These are phyloP conservation scores for Hemistola chrysoprasaria DNA, from an alignment of 2,888 invertebrate species.

Conservation along the genomic window DNA sequence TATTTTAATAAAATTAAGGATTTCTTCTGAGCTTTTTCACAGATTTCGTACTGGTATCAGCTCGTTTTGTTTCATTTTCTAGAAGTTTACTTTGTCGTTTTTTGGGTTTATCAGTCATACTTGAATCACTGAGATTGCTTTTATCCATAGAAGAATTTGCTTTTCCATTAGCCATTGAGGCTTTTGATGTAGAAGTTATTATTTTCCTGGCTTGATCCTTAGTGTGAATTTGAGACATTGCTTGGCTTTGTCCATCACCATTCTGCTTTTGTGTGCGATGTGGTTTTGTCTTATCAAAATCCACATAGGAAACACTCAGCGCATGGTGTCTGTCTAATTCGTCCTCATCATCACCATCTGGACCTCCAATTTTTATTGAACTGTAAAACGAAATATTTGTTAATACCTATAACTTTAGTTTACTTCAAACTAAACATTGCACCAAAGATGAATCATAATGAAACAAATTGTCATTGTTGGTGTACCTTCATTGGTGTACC, in stretches of 20 bases:
- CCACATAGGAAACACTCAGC: slow-evolving; percentile 60
- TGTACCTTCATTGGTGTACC: no score
- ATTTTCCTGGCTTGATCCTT: slow-evolving; percentile 36
- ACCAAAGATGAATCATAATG: no score
- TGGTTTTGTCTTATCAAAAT: slow-evolving; percentile 72
- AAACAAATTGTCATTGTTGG: no score
- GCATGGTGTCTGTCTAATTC: slow-evolving; percentile 37
- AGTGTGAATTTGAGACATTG: slow-evolving; percentile 34
- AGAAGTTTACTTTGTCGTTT: slow-evolving; percentile 49
- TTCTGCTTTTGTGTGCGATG: slow-evolving; percentile 45
- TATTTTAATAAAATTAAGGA: slow-evolving; percentile 9
- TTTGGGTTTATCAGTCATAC: slow-evolving; percentile 45
- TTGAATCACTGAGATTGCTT: slow-evolving; percentile 40
- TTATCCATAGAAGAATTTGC: slow-evolving; percentile 32
- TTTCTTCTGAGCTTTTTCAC: slow-evolving; percentile 60
- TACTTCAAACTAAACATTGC: no score
- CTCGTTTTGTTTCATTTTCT: slow-evolving; percentile 43
- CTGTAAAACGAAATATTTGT: slow-evolving; percentile 46
- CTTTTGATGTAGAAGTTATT: slow-evolving; percentile 17
- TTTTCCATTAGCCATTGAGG: slow-evolving; percentile 36
- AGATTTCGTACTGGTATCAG: slow-evolving; percentile 41
- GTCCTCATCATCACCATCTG: slow-evolving; percentile 52
- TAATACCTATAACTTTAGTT: no score
- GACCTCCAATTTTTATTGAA: slow-evolving; percentile 46
- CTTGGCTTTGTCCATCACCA: slow-evolving; percentile 44